Percentiles rank a stretch among this genome's conserved stretches.
Evolutionary conservation across 2,888 invertebrate species (phyloP).

Genomic region (Ferdinandea cuprea): DNA sequence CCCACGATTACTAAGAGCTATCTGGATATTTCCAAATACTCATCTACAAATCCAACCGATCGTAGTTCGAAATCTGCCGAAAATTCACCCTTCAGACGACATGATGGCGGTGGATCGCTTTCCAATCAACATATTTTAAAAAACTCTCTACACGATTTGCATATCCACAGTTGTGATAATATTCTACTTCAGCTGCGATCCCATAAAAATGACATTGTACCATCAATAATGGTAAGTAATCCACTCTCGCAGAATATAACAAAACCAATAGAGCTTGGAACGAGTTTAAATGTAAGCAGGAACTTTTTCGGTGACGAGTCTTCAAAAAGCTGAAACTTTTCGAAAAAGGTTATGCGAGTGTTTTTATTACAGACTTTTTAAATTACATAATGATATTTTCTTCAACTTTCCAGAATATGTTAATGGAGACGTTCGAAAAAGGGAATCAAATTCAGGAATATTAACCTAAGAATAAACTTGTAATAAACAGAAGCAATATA

Average conservation of each 20-base stretch:
- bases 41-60: slow-evolving; percentile 9
- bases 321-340: slow-evolving; percentile 62
- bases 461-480: slow-evolving; percentile 48
- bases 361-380: slow-evolving; percentile 25
- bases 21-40: slow-evolving; percentile 76
- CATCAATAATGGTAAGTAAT: slow-evolving; percentile 76
- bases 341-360: not conserved
- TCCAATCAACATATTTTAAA: slow-evolving; percentile 32
- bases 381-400: slow-evolving; percentile 16
- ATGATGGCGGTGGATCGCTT: slow-evolving; percentile 33
- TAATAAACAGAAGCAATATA: slow-evolving; percentile 64
- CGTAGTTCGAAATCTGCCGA: slow-evolving; percentile 76
- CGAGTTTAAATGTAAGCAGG: slow-evolving; percentile 72
- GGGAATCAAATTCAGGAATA: slow-evolving; percentile 58
- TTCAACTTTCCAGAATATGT: not conserved
- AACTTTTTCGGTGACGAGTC: slow-evolving; percentile 60
- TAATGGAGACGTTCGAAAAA: not conserved
- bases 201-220: slow-evolving; percentile 40
- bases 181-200: slow-evolving; percentile 76
- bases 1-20: slow-evolving; percentile 79
- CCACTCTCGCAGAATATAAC: slow-evolving; percentile 78
- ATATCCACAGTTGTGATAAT: slow-evolving; percentile 78
- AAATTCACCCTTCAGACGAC: slow-evolving; percentile 77
- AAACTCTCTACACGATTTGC: no score
- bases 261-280: slow-evolving; percentile 76